Evolutionary conservation across 2,888 invertebrate genomes (phyloP).

Genomic region (Euproctis similis): DNA sequence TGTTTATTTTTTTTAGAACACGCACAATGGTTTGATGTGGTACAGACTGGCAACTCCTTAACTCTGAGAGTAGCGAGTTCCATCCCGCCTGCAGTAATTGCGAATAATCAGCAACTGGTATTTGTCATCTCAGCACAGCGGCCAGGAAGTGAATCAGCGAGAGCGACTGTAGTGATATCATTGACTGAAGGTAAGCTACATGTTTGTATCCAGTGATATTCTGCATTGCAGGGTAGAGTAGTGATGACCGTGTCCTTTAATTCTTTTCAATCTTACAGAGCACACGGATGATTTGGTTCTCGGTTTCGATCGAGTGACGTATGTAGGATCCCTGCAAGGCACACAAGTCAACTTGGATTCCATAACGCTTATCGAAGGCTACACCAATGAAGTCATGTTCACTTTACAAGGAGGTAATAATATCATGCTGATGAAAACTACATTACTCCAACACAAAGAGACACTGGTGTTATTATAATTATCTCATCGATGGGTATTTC

Average conservation of each 20-base stretch:
- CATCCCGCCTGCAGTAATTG: conserved; percentile 12
- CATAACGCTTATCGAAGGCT: conserved; percentile 29
- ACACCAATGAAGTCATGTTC: conserved; percentile 21
- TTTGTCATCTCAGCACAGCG: conserved; percentile 18
- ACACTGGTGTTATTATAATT: not conserved
- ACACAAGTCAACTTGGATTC: conserved; percentile 15
- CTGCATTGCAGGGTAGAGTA: too few relatives aligned
- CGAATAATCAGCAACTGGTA: conserved; percentile 19
- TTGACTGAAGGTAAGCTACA: conserved; percentile 6
- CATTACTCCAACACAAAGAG: not conserved
- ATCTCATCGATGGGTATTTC: not conserved
- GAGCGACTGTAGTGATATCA: conserved; percentile 19
- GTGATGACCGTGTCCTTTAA: too few relatives aligned
- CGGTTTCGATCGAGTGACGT: conserved; percentile 18
- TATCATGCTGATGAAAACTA: not conserved
- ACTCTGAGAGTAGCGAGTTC: conserved; percentile 5
- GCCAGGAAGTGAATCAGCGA: conserved; percentile 9
- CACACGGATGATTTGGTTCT: conserved; percentile 8
- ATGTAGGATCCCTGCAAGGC: conserved; percentile 14
- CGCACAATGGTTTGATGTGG: not conserved
- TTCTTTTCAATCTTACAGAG: too few relatives aligned
- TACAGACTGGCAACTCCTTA: conserved; percentile 2
- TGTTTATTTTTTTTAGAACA: not conserved
- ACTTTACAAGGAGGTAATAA: conserved; percentile 30
- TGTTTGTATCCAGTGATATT: not conserved